A percentile compares a stretch with the other conserved stretches of the same genome.
Evolutionary conservation across 2,113 vertebrate species (phyloP).

Genomic region (Nyctereutes procyonoides): DNA sequence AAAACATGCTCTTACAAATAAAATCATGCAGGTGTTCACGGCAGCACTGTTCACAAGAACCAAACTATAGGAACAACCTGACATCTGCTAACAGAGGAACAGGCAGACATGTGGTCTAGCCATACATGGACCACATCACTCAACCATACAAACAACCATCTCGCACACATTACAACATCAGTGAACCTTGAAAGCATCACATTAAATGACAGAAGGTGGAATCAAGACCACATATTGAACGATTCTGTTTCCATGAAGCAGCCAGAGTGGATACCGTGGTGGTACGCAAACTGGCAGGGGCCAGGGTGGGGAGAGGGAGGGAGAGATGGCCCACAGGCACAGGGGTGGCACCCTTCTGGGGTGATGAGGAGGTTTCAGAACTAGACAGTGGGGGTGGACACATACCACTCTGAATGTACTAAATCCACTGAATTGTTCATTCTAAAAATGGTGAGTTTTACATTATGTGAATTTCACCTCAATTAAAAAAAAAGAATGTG

Average conservation of each 20-base stretch:
- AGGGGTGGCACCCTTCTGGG: not conserved
- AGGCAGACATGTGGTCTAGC: not conserved
- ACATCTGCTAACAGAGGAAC: not conserved
- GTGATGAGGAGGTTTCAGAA: not conserved
- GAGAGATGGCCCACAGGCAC: too few relatives aligned
- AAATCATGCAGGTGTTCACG: not conserved
- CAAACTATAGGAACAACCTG: not conserved
- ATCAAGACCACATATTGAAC: not conserved
- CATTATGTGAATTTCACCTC: not conserved
- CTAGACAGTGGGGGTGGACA: not conserved
- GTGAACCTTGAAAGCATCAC: not conserved
- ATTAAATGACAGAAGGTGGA: not conserved
- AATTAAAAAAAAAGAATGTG: not conserved
- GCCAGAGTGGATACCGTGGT: not conserved
- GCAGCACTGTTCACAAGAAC: not conserved
- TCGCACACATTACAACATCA: fast-evolving
- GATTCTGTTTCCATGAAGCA: too few relatives aligned
- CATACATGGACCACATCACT: fast-evolving
- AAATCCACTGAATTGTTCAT: not conserved
- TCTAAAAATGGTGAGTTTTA: not conserved
- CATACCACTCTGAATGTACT: not conserved
- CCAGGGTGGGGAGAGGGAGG: not conserved
- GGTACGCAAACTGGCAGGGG: not conserved
- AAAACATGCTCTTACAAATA: not conserved
- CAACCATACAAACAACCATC: not conserved